These are phyloP conservation scores for Drosophila atripex DNA, from an alignment of 2,888 invertebrate species.

Conservation along the genomic window DNA sequence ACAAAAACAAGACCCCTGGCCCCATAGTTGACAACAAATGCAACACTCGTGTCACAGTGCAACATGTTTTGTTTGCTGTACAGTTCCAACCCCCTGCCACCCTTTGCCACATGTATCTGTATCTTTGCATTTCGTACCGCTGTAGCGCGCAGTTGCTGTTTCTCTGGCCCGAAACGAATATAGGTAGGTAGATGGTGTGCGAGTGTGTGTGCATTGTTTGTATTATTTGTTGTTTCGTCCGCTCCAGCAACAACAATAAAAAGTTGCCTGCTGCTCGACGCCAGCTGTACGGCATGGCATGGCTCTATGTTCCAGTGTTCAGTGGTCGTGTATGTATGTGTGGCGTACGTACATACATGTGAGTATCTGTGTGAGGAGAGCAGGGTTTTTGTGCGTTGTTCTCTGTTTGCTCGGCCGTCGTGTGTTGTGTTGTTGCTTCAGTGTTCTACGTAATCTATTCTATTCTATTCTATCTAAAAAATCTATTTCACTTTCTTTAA, in stretches of 20 bases:
- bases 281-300: slow-evolving; percentile 52
- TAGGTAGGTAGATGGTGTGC: slow-evolving; percentile 18
- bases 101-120: slow-evolving; percentile 55
- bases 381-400: slow-evolving; percentile 63
- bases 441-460: slow-evolving; percentile 81
- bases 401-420: slow-evolving; percentile 68
- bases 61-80: slow-evolving; percentile 53
- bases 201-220: slow-evolving; percentile 67
- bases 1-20: no score
- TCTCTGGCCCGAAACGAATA: slow-evolving; percentile 46
- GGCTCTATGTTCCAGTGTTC: slow-evolving; percentile 1
- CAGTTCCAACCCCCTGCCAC: slow-evolving; percentile 33
- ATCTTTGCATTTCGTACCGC: slow-evolving; percentile 64
- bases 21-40: not conserved
- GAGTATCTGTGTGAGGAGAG: slow-evolving; percentile 40
- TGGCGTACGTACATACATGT: not conserved
- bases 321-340: slow-evolving; percentile 25
- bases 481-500: no score
- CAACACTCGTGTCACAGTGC: slow-evolving; percentile 47
- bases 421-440: slow-evolving; percentile 51
- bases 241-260: slow-evolving; percentile 71
- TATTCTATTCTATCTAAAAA: no score
- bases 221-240: slow-evolving; percentile 74
- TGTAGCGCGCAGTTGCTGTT: slow-evolving; percentile 75
- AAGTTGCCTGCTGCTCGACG: slow-evolving; percentile 63